phyloP scores from a whole-genome alignment of 2,113 vertebrate genomes.

The Illadopsis cleaveri region DNA sequence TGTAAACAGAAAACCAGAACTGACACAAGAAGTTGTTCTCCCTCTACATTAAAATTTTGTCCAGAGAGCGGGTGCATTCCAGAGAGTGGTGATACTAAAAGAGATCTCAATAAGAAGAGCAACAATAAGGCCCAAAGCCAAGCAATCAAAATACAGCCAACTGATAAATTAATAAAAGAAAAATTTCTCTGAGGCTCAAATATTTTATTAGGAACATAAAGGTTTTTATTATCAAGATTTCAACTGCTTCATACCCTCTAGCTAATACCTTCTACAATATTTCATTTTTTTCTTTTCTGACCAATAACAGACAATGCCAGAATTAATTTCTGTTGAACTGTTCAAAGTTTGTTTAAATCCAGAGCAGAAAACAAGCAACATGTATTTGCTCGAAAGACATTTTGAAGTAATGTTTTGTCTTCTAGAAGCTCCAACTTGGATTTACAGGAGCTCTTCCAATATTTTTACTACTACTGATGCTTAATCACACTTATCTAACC shows the following conservation, averaged over 20 bases:
- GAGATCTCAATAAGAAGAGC: background rate
- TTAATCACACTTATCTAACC: background rate
- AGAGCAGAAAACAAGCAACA: background rate
- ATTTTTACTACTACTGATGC: background rate
- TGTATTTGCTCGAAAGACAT: background rate
- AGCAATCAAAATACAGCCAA: background rate
- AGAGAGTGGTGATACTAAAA: background rate
- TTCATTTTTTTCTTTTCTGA: background rate
- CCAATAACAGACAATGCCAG: rapidly evolving
- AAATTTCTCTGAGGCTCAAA: background rate
- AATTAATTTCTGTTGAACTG: background rate
- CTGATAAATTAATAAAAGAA: background rate
- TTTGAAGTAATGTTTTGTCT: background rate
- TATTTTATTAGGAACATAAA: background rate
- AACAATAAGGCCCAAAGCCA: background rate
- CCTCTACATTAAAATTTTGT: background rate
- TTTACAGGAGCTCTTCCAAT: background rate
- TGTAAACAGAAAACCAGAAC: background rate
- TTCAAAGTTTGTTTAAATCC: background rate
- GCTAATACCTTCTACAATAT: background rate
- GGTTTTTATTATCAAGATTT: background rate
- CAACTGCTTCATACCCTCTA: background rate
- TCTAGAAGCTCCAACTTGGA: background rate
- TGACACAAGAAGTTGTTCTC: background rate
- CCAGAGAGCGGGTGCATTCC: background rate